Evolutionary conservation across 2,797 vertebrate species (phyloP).

Genomic region (Anguilla obscura): DNA sequence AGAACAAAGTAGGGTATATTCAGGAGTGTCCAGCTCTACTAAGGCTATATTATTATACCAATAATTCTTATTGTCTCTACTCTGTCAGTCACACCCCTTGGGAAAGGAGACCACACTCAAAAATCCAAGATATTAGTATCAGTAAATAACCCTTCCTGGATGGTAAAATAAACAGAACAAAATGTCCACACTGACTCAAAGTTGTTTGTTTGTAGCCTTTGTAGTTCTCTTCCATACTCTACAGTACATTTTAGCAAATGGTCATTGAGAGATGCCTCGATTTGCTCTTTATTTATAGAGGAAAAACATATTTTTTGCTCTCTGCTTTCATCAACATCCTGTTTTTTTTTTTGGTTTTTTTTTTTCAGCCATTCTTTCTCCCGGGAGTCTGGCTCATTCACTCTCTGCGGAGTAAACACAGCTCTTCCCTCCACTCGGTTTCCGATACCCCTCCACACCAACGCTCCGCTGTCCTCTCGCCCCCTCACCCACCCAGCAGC

Average conservation of each 20-base stretch:
- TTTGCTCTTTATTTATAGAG: constrained; percentile 2
- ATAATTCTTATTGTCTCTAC: not conserved
- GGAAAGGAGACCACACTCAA: constrained; percentile 1
- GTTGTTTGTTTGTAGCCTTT: constrained; percentile 13
- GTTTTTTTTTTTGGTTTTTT: not conserved
- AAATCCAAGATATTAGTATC: constrained; percentile 6
- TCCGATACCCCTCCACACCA: not conserved
- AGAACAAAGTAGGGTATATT: not conserved
- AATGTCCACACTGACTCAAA: constrained; percentile 12
- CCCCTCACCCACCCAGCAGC: not conserved
- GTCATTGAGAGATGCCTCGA: constrained; percentile 3
- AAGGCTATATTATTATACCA: not conserved
- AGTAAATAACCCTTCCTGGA: not conserved
- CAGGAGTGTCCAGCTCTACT: not conserved
- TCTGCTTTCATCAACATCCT: constrained; percentile 4
- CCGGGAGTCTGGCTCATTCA: not conserved
- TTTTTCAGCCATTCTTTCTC: not conserved
- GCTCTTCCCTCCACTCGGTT: not conserved
- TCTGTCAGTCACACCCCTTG: not conserved
- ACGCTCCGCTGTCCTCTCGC: not conserved
- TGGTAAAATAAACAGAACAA: not conserved
- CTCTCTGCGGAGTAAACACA: not conserved
- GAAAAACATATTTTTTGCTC: not conserved
- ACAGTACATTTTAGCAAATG: not conserved
- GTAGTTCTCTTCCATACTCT: not conserved